Base-by-base conservation (phyloP, 2,113 vertebrate genomes). In the Thalassoma bifasciatum region DNA sequence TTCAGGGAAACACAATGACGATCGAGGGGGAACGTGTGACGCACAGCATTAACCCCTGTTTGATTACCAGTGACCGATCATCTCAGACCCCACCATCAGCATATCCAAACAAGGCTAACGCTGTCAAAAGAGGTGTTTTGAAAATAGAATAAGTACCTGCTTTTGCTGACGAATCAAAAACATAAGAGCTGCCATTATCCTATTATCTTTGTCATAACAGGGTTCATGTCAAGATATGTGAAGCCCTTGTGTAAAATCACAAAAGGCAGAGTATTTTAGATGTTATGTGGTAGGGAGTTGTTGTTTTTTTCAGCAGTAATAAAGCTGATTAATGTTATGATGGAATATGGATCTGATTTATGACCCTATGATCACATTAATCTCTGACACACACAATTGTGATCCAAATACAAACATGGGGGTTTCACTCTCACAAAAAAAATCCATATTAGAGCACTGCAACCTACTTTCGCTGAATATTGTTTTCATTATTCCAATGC, bases 151-250 rank as follows among this genome's bases (percentile, higher is more conserved):
- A 77, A 91, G 86, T 74, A 77, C 36, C 12, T 0, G 56, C 77
- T 88, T 88, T 89, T 80, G 74, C 85, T 83, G 86, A 88, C 76
- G 85, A 86, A 85, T 79, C 51, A 77, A 81, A 78, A 89, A 83
- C 30, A 30, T 30, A 77, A 85, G 72, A 36, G 76, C 66, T 84
- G 56, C 83, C 88, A 92, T 93, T 92, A 94, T 72, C 78, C 10
- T 1, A 34, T 68, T 68, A 21, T 47, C 60, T 50, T 30, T 30
- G 30, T 30, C 30, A 30, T 62, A 47, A 70, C 9, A 10, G 75
- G 74, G 80, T 85, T 60, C 12, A 8, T 80, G 85, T 88, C 83
- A 75, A 89, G 86, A 85, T 85, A 44, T 37, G 79, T 62, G n/a
- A 88, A 82, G 56, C 63, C 75, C 73, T 86, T n/a, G 60, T 83